Percentiles rank a stretch among this genome's conserved stretches.
Evolutionary conservation across 2,113 vertebrate genomes (phyloP).

Genomic region (Falco punctatus): DNA sequence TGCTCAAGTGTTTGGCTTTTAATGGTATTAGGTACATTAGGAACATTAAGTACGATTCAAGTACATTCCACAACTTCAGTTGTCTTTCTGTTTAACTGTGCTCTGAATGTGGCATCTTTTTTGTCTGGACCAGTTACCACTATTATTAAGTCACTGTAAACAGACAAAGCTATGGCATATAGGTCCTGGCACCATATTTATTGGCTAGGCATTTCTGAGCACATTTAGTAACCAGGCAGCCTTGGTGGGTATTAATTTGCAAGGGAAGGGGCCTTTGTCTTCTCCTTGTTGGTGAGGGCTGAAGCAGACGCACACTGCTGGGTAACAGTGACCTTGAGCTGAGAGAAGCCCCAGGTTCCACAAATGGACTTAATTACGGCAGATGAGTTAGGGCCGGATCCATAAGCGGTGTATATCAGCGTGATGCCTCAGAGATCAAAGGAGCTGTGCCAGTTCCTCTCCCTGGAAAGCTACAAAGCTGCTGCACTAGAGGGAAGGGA

Average conservation of each 20-base stretch:
- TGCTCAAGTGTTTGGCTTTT: neutral
- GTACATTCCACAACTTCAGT: neutral
- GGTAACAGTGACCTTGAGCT: constrained; percentile 36
- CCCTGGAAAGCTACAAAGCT: constrained; percentile 59
- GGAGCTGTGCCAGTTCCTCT: constrained; percentile 49
- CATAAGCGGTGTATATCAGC: neutral
- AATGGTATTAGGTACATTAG: neutral
- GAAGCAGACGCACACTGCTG: neutral
- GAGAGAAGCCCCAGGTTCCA: neutral
- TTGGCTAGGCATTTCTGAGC: neutral
- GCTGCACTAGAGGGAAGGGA: constrained; percentile 1
- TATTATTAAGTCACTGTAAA: neutral
- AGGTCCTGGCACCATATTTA: neutral
- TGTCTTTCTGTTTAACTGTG: neutral
- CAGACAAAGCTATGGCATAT: neutral
- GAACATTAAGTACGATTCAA: neutral
- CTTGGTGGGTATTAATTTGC: neutral
- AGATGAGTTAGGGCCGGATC: constrained; percentile 18
- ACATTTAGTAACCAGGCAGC: neutral
- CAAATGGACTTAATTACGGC: constrained; percentile 45
- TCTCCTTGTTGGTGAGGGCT: neutral
- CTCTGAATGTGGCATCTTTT: neutral
- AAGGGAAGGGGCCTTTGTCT: neutral
- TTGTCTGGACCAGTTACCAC: neutral
- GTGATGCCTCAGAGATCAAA: constrained; percentile 19